Base-by-base conservation (phyloP, 2,113 vertebrate genomes). In the Microcebus murinus region DNA sequence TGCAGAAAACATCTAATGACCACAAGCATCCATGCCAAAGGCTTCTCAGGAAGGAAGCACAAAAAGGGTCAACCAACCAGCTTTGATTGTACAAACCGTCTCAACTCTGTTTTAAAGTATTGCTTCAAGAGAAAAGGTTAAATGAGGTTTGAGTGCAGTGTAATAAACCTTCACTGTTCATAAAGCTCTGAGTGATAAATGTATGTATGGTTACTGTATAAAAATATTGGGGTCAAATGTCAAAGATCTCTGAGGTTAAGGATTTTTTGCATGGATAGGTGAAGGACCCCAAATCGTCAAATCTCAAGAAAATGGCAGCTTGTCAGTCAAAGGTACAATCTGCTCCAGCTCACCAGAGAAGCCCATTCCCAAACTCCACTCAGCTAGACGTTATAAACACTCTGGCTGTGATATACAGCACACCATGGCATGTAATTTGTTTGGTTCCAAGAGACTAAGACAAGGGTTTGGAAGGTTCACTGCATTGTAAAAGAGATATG, bases 131-230 rank as follows among this genome's bases (percentile, higher is more conserved):
- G 98, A 94, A 98, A 98, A 98, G 98, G 98, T 98, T 98, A 98
- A 99, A 98, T 1, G 96, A 98, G 98, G 97, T 98, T 98, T 98
- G 98, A 98, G 98, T 98, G 95, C 94, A 96, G 96, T 0, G 48
- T 98, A 98, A 98, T 99, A 99, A 99, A 98, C 97, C 98, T 98
- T 98, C 98, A 98, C 97, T 98, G 97, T 98, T 98, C 98, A 98
- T 98, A 99, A 98, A 98, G 96, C 96, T 93, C 90, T 70, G 96
- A 77, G 95, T 98, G 98, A 98, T 98, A 98, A 98, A 98, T 97
- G 97, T 96, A 97, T 31, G 12, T 98, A 97, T 96, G 90, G 97
- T 98, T 98, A 98, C 97, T 98, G 97, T 20, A 97, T 98, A 98
- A 98, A 98, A 98, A 96, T 96, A 90, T 93, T 0, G 36, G 96